Evolutionary conservation across 2,888 invertebrate species (phyloP).

Genomic region (Girardia tigrina): DNA sequence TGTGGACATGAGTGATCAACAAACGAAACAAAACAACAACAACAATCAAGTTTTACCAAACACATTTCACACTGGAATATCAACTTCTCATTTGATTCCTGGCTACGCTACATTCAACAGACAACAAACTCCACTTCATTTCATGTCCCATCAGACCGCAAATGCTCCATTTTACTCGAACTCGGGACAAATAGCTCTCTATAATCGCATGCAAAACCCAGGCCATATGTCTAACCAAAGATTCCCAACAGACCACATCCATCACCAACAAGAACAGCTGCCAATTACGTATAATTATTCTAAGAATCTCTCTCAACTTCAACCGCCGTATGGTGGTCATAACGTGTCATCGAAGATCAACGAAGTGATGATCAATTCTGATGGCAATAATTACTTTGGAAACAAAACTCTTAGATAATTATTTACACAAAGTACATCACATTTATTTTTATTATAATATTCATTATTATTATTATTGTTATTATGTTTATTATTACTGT

Average conservation of each 20-base stretch:
- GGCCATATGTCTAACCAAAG: constrained; percentile 14
- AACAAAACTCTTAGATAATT: constrained; percentile 8
- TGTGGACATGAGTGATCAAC: neutral
- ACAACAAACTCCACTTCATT: constrained; percentile 8
- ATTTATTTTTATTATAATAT: neutral
- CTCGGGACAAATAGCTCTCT: neutral
- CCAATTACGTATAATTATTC: neutral
- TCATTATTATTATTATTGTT: neutral
- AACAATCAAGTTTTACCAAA: neutral
- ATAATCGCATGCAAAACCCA: neutral
- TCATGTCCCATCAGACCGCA: neutral
- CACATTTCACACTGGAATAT: neutral
- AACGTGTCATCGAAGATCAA: neutral
- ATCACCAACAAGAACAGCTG: constrained; percentile 4
- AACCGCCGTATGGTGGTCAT: neutral
- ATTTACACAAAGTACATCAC: neutral
- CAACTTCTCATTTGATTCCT: neutral
- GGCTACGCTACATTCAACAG: neutral
- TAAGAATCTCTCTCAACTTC: neutral
- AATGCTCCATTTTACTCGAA: neutral
- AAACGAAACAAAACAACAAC: neutral
- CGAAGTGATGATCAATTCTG: neutral
- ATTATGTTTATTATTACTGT: neutral
- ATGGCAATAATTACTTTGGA: neutral
- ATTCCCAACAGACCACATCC: neutral